Percentiles rank a stretch among this genome's conserved stretches.
phyloP scores from a whole-genome alignment of 2,797 vertebrate species.

The Mallotus villosus region DNA sequence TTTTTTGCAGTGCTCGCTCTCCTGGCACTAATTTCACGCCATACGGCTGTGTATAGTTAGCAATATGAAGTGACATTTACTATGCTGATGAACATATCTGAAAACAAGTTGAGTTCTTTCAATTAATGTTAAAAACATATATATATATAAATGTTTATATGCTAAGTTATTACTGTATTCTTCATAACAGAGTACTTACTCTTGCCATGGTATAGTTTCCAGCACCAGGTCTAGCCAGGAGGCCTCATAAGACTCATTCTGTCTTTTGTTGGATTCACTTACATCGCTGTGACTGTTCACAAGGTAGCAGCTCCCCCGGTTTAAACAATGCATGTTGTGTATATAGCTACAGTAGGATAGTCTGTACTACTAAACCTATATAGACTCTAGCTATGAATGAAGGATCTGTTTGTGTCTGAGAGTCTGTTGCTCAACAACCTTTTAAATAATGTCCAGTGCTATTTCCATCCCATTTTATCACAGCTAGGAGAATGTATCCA shows the following conservation, averaged over 20 bases:
- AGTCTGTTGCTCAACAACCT: slow-evolving; percentile 21
- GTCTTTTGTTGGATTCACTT: slow-evolving; percentile 39
- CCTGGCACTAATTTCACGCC: no score
- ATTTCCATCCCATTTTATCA: slow-evolving; percentile 52
- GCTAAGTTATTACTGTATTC: background rate
- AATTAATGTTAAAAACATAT: background rate
- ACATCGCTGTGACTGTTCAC: slow-evolving; percentile 55
- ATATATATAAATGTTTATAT: background rate
- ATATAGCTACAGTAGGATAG: background rate
- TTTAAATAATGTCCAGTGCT: slow-evolving; percentile 50
- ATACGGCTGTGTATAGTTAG: background rate
- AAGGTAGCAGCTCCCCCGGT: slow-evolving; percentile 39
- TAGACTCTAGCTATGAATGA: slow-evolving; percentile 1
- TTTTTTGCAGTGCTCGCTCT: no score
- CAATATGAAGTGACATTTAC: no score
- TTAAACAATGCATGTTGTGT: slow-evolving; percentile 48
- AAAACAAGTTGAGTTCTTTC: background rate
- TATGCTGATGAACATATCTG: no score
- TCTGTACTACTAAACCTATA: background rate
- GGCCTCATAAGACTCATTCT: slow-evolving; percentile 45
- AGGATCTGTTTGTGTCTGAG: slow-evolving; percentile 6
- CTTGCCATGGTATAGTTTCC: slow-evolving; percentile 54
- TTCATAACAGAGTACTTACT: slow-evolving; percentile 34
- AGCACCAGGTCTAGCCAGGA: slow-evolving; percentile 56
- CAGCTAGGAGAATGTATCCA: slow-evolving; percentile 24